Percentiles rank a stretch among this genome's conserved stretches.
phyloP scores from a whole-genome alignment of 2,797 vertebrate species.

The Echiichthys vipera region DNA sequence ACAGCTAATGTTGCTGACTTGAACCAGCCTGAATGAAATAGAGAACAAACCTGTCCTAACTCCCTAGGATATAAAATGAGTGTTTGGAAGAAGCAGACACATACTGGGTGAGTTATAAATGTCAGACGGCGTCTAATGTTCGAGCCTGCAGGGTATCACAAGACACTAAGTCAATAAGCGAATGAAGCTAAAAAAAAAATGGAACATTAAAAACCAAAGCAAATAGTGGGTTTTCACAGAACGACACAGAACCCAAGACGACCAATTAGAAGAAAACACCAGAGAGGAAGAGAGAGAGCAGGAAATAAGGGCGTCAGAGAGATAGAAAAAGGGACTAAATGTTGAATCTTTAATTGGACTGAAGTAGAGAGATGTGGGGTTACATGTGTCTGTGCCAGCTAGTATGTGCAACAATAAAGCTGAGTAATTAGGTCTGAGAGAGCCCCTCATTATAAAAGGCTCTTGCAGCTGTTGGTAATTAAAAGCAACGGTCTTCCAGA shows the following conservation, averaged over 20 bases:
- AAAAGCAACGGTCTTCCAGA: constrained; percentile 45
- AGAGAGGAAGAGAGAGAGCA: constrained; percentile 24
- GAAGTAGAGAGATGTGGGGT: constrained; percentile 54
- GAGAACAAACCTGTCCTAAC: constrained; percentile 16
- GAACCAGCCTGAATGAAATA: constrained; percentile 7
- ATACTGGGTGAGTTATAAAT: constrained; percentile 28
- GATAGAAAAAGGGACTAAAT: constrained; percentile 52
- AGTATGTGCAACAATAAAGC: constrained; percentile 59
- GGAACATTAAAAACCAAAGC: constrained; percentile 39
- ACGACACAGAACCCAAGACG: constrained; percentile 42
- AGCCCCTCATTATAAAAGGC: constrained; percentile 63
- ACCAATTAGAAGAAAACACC: constrained; percentile 68
- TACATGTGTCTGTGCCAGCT: constrained; percentile 28
- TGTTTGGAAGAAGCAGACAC: constrained; percentile 9
- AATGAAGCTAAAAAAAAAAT: constrained; percentile 30
- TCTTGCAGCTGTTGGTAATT: constrained; percentile 66
- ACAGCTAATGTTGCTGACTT: neutral
- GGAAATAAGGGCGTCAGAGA: constrained; percentile 30
- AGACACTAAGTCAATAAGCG: constrained; percentile 27
- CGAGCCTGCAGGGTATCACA: constrained; percentile 19
- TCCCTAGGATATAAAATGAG: constrained; percentile 3
- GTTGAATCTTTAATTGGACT: constrained; percentile 72
- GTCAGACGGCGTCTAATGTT: constrained; percentile 21
- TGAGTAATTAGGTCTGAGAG: constrained; percentile 67
- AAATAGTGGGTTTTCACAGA: constrained; percentile 40